phyloP scores from a whole-genome alignment of 2,113 vertebrate species.

The Anseranas semipalmata region DNA sequence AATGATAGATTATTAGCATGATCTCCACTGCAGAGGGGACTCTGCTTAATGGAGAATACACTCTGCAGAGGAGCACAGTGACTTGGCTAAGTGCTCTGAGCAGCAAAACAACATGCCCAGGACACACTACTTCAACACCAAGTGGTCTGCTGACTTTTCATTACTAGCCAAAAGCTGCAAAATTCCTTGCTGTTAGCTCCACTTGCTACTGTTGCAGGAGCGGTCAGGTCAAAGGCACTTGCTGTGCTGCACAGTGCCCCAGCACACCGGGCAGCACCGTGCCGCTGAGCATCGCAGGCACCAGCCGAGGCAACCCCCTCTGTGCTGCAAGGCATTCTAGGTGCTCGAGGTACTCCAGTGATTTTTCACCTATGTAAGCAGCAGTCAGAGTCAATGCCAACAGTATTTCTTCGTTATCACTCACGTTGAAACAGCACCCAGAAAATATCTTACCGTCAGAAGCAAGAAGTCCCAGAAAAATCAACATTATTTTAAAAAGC shows the following conservation, averaged over 20 bases:
- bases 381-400: not conserved
- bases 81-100: not conserved
- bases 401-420: not conserved
- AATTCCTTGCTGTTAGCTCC: not conserved
- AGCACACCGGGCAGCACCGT: not conserved
- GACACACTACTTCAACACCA: not conserved
- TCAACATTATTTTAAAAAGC: not conserved
- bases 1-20: not conserved
- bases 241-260: not conserved
- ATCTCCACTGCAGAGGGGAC: not conserved
- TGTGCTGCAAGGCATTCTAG: not conserved
- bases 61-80: not conserved
- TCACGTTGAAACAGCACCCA: not conserved
- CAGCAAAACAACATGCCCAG: not conserved
- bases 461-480: not conserved
- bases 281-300: not conserved
- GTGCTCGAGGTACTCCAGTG: accelerated
- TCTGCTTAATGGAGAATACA: not conserved
- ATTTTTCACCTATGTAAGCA: not conserved
- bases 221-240: not conserved
- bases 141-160: not conserved
- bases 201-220: not conserved
- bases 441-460: not conserved
- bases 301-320: not conserved
- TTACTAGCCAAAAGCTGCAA: not conserved